Evolutionary conservation across 2,113 vertebrate species (phyloP).

Genomic region (Psophia crepitans): DNA sequence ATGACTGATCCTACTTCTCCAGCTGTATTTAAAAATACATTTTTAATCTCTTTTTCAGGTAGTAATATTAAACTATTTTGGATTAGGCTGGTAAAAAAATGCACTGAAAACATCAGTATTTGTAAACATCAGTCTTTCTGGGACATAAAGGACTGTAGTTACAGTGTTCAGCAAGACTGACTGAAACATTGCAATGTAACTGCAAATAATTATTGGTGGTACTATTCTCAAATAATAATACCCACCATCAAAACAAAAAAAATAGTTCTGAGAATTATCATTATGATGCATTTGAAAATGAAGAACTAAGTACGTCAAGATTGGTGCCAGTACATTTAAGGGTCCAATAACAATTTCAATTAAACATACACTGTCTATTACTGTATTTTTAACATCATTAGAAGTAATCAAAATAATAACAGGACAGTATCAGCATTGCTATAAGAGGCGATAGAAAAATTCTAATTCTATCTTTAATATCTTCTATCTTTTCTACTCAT

Average conservation of each 20-base stretch:
- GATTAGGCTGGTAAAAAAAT: neutral
- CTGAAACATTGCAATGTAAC: neutral
- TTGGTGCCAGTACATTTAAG: neutral
- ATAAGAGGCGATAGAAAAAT: neutral
- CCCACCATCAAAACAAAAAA: neutral
- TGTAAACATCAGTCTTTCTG: neutral
- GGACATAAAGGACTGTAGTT: neutral
- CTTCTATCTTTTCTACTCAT: too few species aligned
- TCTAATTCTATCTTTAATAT: too few species aligned
- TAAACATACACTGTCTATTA: neutral
- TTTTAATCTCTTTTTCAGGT: neutral
- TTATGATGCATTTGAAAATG: neutral
- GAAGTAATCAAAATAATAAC: neutral
- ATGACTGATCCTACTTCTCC: neutral
- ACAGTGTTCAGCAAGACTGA: neutral
- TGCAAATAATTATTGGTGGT: neutral
- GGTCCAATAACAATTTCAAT: neutral
- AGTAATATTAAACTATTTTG: neutral
- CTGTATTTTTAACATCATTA: neutral
- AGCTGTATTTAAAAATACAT: neutral
- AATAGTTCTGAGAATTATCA: neutral
- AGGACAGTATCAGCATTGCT: neutral
- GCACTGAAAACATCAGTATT: neutral
- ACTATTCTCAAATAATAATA: neutral
- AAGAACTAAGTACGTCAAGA: neutral